Percentiles rank a stretch among this genome's conserved stretches.
Evolutionary conservation across 2,797 vertebrate species (phyloP).

Genomic region (Clamator glandarius): DNA sequence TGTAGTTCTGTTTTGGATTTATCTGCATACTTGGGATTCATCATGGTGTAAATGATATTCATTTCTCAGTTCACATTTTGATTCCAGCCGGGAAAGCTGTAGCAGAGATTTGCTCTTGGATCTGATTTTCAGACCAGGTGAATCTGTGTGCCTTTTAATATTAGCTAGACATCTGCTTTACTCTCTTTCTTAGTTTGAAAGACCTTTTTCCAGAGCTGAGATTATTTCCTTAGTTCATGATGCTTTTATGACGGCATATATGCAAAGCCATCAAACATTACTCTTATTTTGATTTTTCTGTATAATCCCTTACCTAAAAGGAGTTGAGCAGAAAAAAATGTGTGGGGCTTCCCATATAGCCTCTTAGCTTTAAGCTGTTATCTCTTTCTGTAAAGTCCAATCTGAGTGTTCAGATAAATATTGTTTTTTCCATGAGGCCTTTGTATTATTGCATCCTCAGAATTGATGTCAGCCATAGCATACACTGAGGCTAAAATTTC

Average conservation of each 20-base stretch:
- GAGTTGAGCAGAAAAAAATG: not conserved
- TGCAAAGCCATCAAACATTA: accelerated
- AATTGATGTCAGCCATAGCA: not conserved
- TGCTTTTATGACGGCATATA: not conserved
- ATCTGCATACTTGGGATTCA: not conserved
- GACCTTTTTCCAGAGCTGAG: not conserved
- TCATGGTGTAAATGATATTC: not conserved
- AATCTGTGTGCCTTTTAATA: not conserved
- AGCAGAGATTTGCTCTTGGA: not conserved
- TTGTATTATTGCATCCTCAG: not conserved
- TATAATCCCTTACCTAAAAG: not conserved
- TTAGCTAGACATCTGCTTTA: not conserved
- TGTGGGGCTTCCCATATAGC: not conserved
- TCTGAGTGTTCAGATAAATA: not conserved
- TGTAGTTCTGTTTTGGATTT: not conserved
- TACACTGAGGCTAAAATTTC: not conserved
- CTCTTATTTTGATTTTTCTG: not conserved
- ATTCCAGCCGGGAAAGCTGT: not conserved
- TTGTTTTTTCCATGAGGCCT: not conserved
- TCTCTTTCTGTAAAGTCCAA: not conserved
- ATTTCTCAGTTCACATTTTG: not conserved
- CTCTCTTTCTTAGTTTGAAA: not conserved
- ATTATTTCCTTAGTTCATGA: not conserved
- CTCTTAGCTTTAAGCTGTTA: not conserved
- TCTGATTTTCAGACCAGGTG: not conserved